These are phyloP conservation scores for Megalonaias nervosa DNA, from an alignment of 1,140 invertebrate species.

Conservation along the genomic window DNA sequence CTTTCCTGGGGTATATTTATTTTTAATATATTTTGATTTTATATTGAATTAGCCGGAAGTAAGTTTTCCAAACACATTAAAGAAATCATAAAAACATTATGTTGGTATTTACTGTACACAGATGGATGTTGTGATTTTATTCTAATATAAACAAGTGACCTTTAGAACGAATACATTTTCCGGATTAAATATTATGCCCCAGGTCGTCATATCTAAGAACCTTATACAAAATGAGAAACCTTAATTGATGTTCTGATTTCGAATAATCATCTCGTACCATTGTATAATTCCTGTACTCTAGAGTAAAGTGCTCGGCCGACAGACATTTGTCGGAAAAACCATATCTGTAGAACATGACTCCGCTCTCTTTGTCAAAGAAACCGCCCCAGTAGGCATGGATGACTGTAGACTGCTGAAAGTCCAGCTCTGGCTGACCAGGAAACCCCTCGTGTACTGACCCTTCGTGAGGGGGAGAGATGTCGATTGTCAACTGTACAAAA, in stretches of 20 bases:
- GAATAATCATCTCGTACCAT: not conserved
- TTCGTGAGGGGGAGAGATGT: conserved; percentile 28
- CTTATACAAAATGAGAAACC: no score
- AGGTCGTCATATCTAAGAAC: not conserved
- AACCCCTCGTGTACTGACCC: conserved; percentile 37
- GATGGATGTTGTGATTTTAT: no score
- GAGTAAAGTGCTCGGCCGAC: conserved; percentile 1
- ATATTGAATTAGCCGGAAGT: no score
- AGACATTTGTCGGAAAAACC: conserved; percentile 20
- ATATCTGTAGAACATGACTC: conserved; percentile 37
- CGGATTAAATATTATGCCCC: no score
- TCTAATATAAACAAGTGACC: no score
- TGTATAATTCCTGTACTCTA: not conserved
- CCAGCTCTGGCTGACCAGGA: conserved; percentile 25
- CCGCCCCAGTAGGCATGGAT: conserved; percentile 37
- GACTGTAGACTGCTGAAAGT: conserved; percentile 21
- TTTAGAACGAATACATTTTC: no score
- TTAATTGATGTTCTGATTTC: no score
- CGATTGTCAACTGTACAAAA: conserved; percentile 25
- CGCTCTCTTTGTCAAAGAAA: conserved; percentile 46
- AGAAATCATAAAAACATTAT: no score
- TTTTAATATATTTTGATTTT: no score
- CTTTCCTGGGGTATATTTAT: no score
- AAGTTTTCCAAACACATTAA: no score
- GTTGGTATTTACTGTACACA: no score